Evolutionary conservation across 2,113 vertebrate species (phyloP), one percentile per base, ranked within the genome.

Genomic region (Cairina moschata): DNA sequence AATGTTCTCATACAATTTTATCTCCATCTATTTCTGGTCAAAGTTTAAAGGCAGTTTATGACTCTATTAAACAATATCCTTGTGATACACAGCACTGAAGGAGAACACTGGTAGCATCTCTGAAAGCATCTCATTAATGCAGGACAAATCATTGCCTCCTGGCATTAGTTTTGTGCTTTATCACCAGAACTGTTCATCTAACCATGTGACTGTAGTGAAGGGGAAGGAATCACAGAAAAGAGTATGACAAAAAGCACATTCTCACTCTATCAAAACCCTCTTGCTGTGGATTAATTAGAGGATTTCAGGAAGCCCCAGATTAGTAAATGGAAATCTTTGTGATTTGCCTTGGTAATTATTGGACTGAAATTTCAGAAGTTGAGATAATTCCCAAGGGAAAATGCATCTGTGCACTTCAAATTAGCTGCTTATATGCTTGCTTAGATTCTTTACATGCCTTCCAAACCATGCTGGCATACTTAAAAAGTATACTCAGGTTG

Each of bases 281-380:
- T 90, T 87, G 34, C 46, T 84, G 66, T 69, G 36, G 55, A 87
- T 91, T 93, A 93, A 91, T 90, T 81, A 91, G 68, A 92, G 54
- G 93, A 95, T 88, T 94, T 96, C 86, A 92, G 66, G 91, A 81
- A 94, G 74, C 28, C 60, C 28, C 82, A 67, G 90, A 96, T 95
- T 93, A 96, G 93, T 90, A 92, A 93, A 93, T 90, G 82, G 58
- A 93, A 84, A 95, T 90, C 74, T 96, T 92, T 91, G 54, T 88
- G 91, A 96, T 96, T 96, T 96, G 91, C 85, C 81, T 96, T 82
- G 89, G 81, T 56, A 96, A 94, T 96, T 82, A 95, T n/a, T 90
- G 90, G 82, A 92, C 91, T 91, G 50, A 78, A 88, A 94, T 92
- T 95, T 88, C 93, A 93, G 81, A 65, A 94, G 86, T 56, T 58